Base-by-base conservation (phyloP, 2,797 vertebrate genomes). In the Trachops cirrhosus region DNA sequence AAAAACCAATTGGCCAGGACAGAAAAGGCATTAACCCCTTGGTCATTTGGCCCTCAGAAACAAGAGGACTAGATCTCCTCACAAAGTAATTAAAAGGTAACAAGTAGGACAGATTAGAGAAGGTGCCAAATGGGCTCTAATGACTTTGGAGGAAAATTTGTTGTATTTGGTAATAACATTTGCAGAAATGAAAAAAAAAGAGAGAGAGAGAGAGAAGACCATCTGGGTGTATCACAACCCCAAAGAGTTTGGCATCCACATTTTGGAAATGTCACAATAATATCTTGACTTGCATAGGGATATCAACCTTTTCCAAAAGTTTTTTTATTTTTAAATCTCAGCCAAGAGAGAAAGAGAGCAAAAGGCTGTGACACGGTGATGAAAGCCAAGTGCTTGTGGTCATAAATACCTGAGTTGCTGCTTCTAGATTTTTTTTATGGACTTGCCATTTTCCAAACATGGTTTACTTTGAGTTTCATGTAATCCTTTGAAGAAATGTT, bases 141-240 rank as follows among this genome's bases (percentile, higher is more conserved):
- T 97, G 98, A 96, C 86, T 86, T 78, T 95, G 75, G 96, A 97
- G 87, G 86, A 91, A 89, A 96, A 95, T 94, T 62, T 95, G 94
- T 96, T 96, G 87, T 97, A 97, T 97, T 97, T 98, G 95, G 86
- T 97, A 96, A 89, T 86, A 97, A 93, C 94, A 96, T 97, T 97
- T 97, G 89, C 89, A 97, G 57, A 95, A 97, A 96, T 79, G 62
- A 71, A 96, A 89, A 97, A 93, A n/a, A 64, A 15, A 18, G 48
- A 62, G 6, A 29, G 24, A 29, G 24, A 57, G 26, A 59, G 24
- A 29, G 26, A 26, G 79, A 67, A 87, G 74, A 48, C 71, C 90
- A 96, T 48, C 48, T 97, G 97, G 93, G 92, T 97, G 24, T 67
- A 95, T 93, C 92, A 91, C 93, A 95, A 95, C 84, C 95, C 95